Evolutionary conservation across 2,888 invertebrate genomes (phyloP), one percentile per base, ranked within the genome.

Genomic region (Leptinotarsa tumamoca): DNA sequence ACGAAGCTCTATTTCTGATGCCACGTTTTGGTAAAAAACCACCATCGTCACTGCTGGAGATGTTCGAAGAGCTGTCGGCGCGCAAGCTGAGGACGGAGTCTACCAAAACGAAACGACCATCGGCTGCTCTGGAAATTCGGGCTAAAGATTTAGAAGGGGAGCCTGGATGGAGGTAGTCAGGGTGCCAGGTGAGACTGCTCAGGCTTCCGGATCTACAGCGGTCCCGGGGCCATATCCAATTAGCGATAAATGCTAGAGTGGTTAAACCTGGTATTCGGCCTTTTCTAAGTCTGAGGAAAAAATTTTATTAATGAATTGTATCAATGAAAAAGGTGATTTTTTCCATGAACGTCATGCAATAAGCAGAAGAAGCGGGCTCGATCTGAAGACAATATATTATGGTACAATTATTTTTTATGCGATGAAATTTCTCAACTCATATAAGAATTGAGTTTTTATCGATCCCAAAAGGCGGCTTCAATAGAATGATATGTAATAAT

Each of bases 211-310:
- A 90, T 80, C 89, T 90, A 85, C 93, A 94, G 78, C 94, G 92
- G 87, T 93, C 93, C 86, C 92, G 91, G 86, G 94, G 94, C 94
- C 94, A 94, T 87, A 94, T 92, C 94, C 94, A 94, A 89, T 94
- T 94, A 83, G 92, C 88, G 84, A 93, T 90, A 88, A 92, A 91
- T 81, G 92, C 90, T 84, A 93, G 90, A 84, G 94, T 92, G 89
- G 92, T 94, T 93, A 96, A 90, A 95, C 95, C 94, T 95, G 96
- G 95, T 96, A 96, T 93, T 96, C 96, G 92, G 95, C 95, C 93
- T 94, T 95, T 93, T 93, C 95, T 94, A 95, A 94, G 93, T 95
- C 95, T 96, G 91, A 49, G 58, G 51, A 56, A 58, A 21, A 58
- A 18, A 63, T 52, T 21, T 63, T 21, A 52, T 70, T 66, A 67